Evolutionary conservation across 2,113 vertebrate species (phyloP).

Genomic region (Typhlomys cinereus): DNA sequence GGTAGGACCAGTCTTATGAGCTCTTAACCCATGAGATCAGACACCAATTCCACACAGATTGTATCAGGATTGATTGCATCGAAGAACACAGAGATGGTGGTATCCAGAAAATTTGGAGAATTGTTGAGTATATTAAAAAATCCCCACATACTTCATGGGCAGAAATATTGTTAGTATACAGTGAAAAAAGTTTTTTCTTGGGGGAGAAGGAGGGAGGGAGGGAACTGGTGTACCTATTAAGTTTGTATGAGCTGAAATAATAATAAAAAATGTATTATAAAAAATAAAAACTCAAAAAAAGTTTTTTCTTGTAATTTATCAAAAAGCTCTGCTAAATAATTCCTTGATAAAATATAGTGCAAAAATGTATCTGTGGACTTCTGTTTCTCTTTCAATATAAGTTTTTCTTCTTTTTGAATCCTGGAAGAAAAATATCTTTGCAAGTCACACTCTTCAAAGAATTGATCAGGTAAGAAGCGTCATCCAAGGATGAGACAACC

Average conservation of each 20-base stretch:
- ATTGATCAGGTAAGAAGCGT: not conserved
- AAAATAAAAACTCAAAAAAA: too few species aligned
- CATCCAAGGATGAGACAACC: conserved; percentile 34
- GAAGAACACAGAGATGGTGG: not conserved
- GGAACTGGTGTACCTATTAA: too few species aligned
- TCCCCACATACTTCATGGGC: not conserved
- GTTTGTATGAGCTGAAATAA: not conserved
- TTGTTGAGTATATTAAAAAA: not conserved
- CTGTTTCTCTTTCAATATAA: not conserved
- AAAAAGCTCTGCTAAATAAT: conserved; percentile 11
- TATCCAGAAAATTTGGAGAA: not conserved
- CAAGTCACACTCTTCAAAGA: conserved; percentile 8
- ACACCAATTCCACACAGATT: not conserved
- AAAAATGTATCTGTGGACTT: not conserved
- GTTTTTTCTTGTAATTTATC: too few species aligned
- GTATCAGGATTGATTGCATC: not conserved
- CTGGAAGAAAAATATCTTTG: not conserved
- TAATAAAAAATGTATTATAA: too few species aligned
- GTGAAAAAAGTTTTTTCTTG: not conserved
- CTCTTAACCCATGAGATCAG: not conserved
- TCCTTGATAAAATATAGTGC: not conserved
- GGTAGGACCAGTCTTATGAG: not conserved
- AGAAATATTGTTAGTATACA: not conserved
- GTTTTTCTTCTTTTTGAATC: not conserved
- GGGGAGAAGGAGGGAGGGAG: too few species aligned